Evolutionary conservation across 2,113 vertebrate genomes (phyloP), one percentile per base, ranked within the genome.

Genomic region (Hypocryptadius cinnamomeus): DNA sequence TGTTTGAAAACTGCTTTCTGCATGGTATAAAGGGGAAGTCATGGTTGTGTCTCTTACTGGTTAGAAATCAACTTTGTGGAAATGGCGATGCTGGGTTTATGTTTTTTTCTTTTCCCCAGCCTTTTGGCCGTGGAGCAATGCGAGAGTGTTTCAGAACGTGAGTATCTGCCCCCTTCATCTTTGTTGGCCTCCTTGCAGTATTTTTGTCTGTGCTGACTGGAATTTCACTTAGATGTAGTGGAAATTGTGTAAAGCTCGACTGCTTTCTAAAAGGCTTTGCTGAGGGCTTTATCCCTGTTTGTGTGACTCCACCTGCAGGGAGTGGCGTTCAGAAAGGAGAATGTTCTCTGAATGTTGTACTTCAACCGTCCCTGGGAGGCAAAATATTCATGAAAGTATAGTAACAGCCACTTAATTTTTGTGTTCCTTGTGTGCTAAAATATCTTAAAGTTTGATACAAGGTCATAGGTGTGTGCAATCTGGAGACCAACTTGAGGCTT

Each of bases 111-210:
- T 70, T 53, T 51, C 97, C 89, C 53, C 97, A 99, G 99, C 98
- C 99, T 25, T 99, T 99, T 25, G 99, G 99, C 88, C 98, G 97
- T 73, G 99, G 99, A 68, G 99, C 99, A 27, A 99, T 99, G 99
- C 98, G 99, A 42, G 99, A 99, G 95, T 99, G 99, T 97, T 99
- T 98, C 97, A 97, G 99, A 97, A 98, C 98, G 99, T 99, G 97
- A 99, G 99, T 98, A 85, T 53, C 28, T 51, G 33, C 35, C 57
- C 28, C 6, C 40, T 84, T 61, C 50, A 37, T 47, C 78, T 71
- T 54, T 24, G 15, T 17, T 79, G 39, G 30, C 13, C 9, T 91
- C n/a, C n/a, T 10, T 47, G 59, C 27, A 20, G 9, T 61, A n/a
- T 79, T 76, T 90, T 81, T n/a, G 78, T 44, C 31, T 68, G 13